Evolutionary conservation across 2,888 invertebrate species (phyloP), one percentile per base, ranked within the genome.

Genomic region (Mongoloraphidia duomilia): DNA sequence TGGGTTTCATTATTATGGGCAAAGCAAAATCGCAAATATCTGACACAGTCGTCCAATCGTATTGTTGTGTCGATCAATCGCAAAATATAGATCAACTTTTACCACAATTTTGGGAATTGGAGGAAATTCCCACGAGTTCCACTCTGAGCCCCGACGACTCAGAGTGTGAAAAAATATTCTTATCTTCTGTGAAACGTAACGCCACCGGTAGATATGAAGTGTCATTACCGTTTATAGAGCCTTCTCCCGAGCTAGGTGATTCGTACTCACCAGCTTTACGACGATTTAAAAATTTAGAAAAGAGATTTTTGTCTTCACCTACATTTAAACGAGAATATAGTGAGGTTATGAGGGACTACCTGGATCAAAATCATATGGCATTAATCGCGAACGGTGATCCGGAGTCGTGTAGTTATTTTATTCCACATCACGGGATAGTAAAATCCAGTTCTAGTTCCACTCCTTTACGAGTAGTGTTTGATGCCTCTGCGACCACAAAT

Each of bases 1-100:
- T 43, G 8, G 43, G 43, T 43, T 43, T 43, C 14, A 43, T 43
- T 17, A 43, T 43, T 34, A 43, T 43, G 26, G 43, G 34, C n/a
- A 43, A 43, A 43, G 34, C 34, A 10, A 17, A 33, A 43, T 10
- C 43, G 2, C 26, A 34, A 5, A 17, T 43, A 8, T 2, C 5
- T 2, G 8, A 43, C 8, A 43, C 9, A 9, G 6, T 17, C 2
- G 42, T 42, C 11, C 42, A 42, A 42, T 17, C 14, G 10, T 42
- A 42, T 9, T 42, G 42, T 42, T 42, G 43, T 43, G 41, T 41
- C 14, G 41, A 13, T 8, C 13, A 13, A 12, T 41, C 41, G 2
- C 3, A 17, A 17, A 41, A 1, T 17, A 14, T 2, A 13, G 41
- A 41, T 41, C 41, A 41, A 17, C 41, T 41, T 9, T 17, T 41